Percentiles rank a stretch among this genome's conserved stretches.
phyloP scores from a whole-genome alignment of 2,888 invertebrate species.

The Cinara cedri region DNA sequence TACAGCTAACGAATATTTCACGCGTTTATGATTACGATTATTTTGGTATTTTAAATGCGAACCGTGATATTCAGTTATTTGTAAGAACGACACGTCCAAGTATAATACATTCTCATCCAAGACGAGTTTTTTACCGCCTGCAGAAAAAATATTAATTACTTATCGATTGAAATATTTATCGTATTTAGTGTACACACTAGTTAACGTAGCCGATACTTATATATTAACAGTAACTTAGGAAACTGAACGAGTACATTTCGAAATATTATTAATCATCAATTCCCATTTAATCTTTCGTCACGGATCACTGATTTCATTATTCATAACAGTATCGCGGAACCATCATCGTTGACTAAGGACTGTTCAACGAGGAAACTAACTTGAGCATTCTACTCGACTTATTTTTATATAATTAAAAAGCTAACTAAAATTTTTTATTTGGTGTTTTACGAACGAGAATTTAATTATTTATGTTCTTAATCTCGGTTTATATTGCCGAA shows the following conservation, averaged over 20 bases:
- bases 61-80: background rate
- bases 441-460: no score
- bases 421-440: no score
- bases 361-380: background rate
- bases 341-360: background rate
- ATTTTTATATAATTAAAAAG: no score
- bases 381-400: background rate
- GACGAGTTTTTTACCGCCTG: no score
- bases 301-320: conserved; percentile 2
- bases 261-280: conserved; percentile 11
- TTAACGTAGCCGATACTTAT: no score
- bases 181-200: no score
- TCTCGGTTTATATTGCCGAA: no score
- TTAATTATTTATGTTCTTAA: no score
- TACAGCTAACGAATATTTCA: background rate
- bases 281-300: conserved; percentile 11
- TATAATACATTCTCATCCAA: background rate
- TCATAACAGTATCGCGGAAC: background rate
- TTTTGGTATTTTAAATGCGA: background rate
- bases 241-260: background rate
- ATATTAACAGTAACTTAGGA: no score
- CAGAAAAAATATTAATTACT: no score
- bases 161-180: no score
- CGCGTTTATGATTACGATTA: no score
- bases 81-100: background rate